Evolutionary conservation across 2,888 invertebrate genomes (phyloP).

Genomic region (Ganaspis brasiliensis): DNA sequence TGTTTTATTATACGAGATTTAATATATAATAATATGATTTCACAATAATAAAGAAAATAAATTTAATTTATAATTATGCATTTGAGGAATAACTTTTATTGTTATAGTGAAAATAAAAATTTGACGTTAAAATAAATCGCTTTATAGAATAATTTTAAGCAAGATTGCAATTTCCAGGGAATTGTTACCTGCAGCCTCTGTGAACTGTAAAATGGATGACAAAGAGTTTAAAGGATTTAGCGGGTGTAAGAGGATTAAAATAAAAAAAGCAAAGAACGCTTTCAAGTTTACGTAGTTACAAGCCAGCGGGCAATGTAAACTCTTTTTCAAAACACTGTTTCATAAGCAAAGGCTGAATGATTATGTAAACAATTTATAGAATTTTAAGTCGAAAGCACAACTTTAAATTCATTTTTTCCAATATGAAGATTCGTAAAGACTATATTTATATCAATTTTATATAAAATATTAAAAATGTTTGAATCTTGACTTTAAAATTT

Average conservation of each 20-base stretch:
- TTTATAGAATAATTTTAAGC: not conserved
- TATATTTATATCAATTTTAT: not conserved
- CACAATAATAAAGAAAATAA: no score
- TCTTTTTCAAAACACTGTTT: not conserved
- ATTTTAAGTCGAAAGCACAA: not conserved
- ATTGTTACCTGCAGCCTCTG: slow-evolving; percentile 24
- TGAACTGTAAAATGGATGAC: slow-evolving; percentile 37
- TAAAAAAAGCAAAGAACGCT: slow-evolving; percentile 27
- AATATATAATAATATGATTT: no score
- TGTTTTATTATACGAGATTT: no score
- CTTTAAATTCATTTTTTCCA: not conserved
- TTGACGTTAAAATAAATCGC: not conserved
- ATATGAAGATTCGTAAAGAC: no score
- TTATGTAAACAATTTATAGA: not conserved
- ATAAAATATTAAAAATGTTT: no score
- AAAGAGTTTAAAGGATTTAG: slow-evolving; percentile 19
- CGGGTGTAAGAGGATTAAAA: slow-evolving; percentile 37
- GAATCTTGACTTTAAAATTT: not conserved
- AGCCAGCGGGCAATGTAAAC: slow-evolving; percentile 21
- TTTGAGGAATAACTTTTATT: no score
- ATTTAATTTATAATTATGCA: no score
- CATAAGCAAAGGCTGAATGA: not conserved
- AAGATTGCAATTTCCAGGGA: not conserved
- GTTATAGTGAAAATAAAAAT: no score
- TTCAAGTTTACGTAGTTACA: slow-evolving; percentile 5